These are phyloP conservation scores for Vandiemenella viatica DNA, from an alignment of 2,888 invertebrate genomes.

Conservation along the genomic window DNA sequence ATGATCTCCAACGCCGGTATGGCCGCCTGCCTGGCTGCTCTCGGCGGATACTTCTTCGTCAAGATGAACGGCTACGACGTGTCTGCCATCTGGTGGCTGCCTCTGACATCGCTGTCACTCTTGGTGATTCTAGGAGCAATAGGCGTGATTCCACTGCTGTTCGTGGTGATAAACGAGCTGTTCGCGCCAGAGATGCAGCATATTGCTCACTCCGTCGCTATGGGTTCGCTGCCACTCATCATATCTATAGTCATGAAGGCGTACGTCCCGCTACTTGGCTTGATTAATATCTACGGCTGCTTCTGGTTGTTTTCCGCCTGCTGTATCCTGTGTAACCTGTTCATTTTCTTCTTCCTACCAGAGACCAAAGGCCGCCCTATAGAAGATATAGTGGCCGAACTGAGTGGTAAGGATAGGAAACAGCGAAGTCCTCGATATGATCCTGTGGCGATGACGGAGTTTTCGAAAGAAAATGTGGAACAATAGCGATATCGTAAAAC, in stretches of 20 bases:
- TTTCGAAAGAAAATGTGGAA: too few relatives aligned
- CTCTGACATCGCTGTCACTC: slow-evolving; percentile 5
- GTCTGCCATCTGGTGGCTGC: slow-evolving; percentile 4
- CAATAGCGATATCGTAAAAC: too few relatives aligned
- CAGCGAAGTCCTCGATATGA: too few relatives aligned
- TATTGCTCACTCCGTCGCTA: slow-evolving; percentile 9
- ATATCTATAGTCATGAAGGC: slow-evolving; percentile 27
- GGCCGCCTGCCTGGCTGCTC: slow-evolving; percentile 21
- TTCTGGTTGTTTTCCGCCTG: slow-evolving; percentile 30
- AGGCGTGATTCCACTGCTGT: slow-evolving; percentile 7
- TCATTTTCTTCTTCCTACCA: slow-evolving; percentile 27
- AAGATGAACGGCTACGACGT: slow-evolving; percentile 16
- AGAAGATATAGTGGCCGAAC: slow-evolving; percentile 27
- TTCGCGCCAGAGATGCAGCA: slow-evolving; percentile 6
- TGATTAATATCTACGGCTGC: slow-evolving; percentile 26
- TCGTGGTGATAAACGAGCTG: slow-evolving; percentile 9
- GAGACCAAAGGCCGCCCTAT: slow-evolving; percentile 32
- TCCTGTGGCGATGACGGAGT: too few relatives aligned
- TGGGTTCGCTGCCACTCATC: slow-evolving; percentile 23
- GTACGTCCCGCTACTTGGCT: too few relatives aligned
- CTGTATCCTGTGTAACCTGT: slow-evolving; percentile 25
- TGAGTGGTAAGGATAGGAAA: slow-evolving; percentile 4
- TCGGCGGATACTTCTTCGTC: slow-evolving; percentile 24
- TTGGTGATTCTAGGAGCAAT: slow-evolving; percentile 6
- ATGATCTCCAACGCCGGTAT: slow-evolving; percentile 27